Conservation (phyloP, 2,113 vertebrate genomes). For the Oryzias celebensis region DNA sequence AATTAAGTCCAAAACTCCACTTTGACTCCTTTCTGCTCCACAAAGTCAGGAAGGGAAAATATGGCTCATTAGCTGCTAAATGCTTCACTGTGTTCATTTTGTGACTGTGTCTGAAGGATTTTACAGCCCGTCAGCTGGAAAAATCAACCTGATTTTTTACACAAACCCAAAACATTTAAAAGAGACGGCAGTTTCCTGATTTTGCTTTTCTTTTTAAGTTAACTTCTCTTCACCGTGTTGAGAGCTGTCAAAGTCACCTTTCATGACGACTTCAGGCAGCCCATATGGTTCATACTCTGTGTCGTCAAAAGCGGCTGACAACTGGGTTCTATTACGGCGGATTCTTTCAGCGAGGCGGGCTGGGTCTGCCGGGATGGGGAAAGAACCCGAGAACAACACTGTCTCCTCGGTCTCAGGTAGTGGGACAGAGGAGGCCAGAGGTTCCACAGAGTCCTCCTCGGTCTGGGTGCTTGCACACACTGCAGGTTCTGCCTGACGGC, state of each 20-base stretch:
- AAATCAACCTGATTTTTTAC: neutral
- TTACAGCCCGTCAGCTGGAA: neutral
- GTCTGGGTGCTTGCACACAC: slow-evolving; percentile 62
- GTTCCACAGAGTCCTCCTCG: slow-evolving; percentile 34
- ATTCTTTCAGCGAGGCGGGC: slow-evolving; percentile 78
- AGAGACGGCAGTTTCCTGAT: neutral
- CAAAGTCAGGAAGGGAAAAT: neutral
- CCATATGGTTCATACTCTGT: slow-evolving; percentile 83
- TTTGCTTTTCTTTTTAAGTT: neutral
- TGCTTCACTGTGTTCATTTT: neutral
- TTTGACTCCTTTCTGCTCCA: neutral
- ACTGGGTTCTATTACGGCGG: slow-evolving; percentile 68
- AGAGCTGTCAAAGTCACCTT: slow-evolving; percentile 59
- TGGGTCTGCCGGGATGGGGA: slow-evolving; percentile 75
- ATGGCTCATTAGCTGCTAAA: neutral
- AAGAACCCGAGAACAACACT: slow-evolving; percentile 64
- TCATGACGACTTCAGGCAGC: slow-evolving; percentile 83
- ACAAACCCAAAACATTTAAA: neutral
- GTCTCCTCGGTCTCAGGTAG: neutral
- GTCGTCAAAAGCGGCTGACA: slow-evolving; percentile 81
- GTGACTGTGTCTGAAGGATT: neutral
- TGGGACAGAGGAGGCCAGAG: slow-evolving; percentile 35
- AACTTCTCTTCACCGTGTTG: neutral
- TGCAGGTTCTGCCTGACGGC: neutral
- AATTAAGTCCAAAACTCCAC: neutral